phyloP scores from a whole-genome alignment of 2,113 vertebrate species.

The Erinaceus europaeus region DNA sequence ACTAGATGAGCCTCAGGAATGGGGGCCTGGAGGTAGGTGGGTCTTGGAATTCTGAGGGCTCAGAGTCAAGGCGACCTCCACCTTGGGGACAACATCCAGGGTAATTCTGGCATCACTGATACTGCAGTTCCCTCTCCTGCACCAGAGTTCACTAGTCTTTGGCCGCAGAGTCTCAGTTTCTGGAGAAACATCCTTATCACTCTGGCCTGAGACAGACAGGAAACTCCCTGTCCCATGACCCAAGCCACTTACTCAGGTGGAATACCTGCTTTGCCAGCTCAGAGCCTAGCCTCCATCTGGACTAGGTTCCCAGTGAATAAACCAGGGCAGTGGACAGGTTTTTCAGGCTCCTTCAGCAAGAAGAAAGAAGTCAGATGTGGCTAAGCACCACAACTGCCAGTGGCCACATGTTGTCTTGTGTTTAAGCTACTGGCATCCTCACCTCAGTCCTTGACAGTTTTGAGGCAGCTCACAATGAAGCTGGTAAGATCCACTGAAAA shows the following conservation, averaged over 20 bases:
- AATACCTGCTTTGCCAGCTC: background rate
- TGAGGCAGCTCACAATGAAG: background rate
- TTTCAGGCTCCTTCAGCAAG: background rate
- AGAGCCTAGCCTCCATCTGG: background rate
- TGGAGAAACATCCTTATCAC: background rate
- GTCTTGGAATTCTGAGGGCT: background rate
- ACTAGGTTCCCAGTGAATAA: background rate
- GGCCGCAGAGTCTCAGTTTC: background rate
- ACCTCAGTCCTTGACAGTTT: background rate
- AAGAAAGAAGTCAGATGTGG: background rate
- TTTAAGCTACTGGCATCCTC: background rate
- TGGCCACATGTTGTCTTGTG: background rate
- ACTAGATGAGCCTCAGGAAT: background rate
- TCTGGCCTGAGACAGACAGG: background rate
- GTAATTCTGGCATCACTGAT: background rate
- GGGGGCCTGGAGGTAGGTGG: background rate
- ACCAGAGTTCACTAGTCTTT: background rate
- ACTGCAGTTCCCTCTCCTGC: background rate
- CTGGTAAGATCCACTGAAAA: background rate
- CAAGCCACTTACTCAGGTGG: too few relatives aligned
- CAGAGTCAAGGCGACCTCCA: background rate
- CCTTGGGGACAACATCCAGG: background rate
- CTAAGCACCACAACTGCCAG: too few relatives aligned
- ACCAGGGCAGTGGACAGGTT: background rate
- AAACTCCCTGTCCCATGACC: background rate